These are phyloP conservation scores for Eueides isabella DNA, from an alignment of 1,140 invertebrate genomes.

Conservation along the genomic window DNA sequence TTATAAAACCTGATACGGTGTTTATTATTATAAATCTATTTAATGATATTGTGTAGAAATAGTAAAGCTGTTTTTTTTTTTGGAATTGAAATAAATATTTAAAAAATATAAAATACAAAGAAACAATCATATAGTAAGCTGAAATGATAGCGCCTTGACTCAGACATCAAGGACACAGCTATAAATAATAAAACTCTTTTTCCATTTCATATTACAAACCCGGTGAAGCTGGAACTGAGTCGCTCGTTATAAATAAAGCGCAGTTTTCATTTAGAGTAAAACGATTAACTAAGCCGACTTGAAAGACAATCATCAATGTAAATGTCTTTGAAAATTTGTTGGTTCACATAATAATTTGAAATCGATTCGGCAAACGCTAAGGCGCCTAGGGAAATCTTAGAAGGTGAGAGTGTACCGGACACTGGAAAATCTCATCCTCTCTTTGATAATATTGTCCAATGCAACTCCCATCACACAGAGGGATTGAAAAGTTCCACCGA, in stretches of 20 bases:
- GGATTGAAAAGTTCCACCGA: constrained; percentile 77
- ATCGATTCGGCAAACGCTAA: constrained; percentile 64
- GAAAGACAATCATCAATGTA: constrained; percentile 16
- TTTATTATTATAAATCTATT: background rate
- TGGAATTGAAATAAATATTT: background rate
- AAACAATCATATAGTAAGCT: constrained; percentile 10
- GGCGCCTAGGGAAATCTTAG: constrained; percentile 70
- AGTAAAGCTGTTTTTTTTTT: too few relatives aligned
- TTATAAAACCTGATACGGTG: constrained; percentile 50
- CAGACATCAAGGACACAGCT: constrained; percentile 4
- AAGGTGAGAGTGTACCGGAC: constrained; percentile 74
- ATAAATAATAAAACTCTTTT: constrained; percentile 20
- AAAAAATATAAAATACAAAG: background rate
- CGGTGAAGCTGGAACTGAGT: constrained; percentile 14
- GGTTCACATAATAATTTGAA: constrained; percentile 73
- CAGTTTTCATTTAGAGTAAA: constrained; percentile 16
- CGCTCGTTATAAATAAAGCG: constrained; percentile 17
- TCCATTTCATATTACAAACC: constrained; percentile 19
- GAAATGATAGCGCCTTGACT: constrained; percentile 12
- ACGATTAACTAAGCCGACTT: constrained; percentile 20
- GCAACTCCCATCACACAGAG: constrained; percentile 78
- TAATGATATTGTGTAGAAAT: background rate
- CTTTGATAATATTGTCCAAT: constrained; percentile 79
- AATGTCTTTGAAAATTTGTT: constrained; percentile 43
- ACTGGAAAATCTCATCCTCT: constrained; percentile 75